A percentile compares a stretch with the other conserved stretches of the same genome.
These are phyloP conservation scores for Myoxocephalus aenaeus DNA, from an alignment of 2,797 vertebrate genomes.

Conservation along the genomic window DNA sequence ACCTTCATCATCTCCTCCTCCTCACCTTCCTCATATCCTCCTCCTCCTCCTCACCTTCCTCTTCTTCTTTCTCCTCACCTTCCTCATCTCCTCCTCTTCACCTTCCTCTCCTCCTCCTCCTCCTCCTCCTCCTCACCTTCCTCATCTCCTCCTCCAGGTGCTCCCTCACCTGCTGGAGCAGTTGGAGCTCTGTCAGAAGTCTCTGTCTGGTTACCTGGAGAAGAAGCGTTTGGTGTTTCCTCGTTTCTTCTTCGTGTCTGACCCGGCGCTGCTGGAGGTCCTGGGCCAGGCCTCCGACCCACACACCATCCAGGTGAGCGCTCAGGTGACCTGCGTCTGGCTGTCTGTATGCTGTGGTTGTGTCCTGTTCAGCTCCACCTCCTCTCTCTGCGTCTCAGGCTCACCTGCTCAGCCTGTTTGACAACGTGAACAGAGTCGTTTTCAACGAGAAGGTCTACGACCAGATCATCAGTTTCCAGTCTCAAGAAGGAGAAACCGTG, in stretches of 20 bases:
- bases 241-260: constrained; percentile 91
- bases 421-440: constrained; percentile 87
- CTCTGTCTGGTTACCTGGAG: constrained; percentile 90
- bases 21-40: rapidly evolving
- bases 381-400: constrained; percentile 63
- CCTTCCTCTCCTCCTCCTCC: neutral
- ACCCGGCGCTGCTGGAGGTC: constrained; percentile 89
- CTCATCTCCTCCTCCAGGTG: constrained; percentile 22
- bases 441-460: constrained; percentile 88
- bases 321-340: too few species aligned
- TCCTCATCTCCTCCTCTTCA: too few species aligned
- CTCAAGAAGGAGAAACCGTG: constrained; percentile 89
- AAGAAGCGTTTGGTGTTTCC: constrained; percentile 89
- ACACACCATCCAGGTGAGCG: constrained; percentile 87
- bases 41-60: too few species aligned
- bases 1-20: too few species aligned
- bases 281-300: constrained; percentile 91
- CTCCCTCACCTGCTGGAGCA: constrained; percentile 81
- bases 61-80: too few species aligned
- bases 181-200: constrained; percentile 91
- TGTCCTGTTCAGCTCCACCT: neutral
- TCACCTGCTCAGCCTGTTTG: constrained; percentile 89
- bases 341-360: neutral
- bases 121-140: too few species aligned
- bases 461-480: constrained; percentile 88